Conservation (phyloP, 2,113 vertebrate species). For the Nannobrachium achirus region DNA sequence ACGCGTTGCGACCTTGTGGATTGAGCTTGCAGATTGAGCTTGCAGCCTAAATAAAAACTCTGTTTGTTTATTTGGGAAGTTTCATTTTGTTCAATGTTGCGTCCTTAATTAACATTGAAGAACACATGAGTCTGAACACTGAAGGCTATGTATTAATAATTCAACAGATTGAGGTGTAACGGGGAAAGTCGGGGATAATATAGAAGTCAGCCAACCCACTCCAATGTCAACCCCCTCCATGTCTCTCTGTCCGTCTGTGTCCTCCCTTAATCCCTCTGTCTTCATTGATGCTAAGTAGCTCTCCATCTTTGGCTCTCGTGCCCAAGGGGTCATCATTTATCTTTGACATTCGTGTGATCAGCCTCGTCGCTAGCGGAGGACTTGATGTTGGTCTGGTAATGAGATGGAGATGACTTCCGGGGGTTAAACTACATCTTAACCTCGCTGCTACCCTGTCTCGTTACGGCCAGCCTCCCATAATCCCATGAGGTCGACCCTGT, state of each 20-base stretch:
- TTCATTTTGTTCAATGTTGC: too few species aligned
- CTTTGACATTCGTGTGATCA: conserved; percentile 2
- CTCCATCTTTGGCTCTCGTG: background rate
- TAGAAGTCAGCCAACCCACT: too few species aligned
- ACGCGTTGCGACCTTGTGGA: too few species aligned
- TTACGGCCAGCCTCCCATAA: background rate
- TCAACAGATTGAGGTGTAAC: too few species aligned
- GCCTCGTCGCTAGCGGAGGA: conserved; percentile 49
- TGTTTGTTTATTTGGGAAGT: too few species aligned
- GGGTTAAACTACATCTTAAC: conserved; percentile 42
- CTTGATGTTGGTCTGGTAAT: conserved; percentile 28
- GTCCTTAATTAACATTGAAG: too few species aligned
- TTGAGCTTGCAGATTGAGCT: too few species aligned
- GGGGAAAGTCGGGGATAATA: too few species aligned
- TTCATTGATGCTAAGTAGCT: conserved; percentile 28
- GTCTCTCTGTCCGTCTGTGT: background rate
- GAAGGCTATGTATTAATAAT: too few species aligned
- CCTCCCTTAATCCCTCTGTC: conserved; percentile 2
- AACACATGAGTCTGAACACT: too few species aligned
- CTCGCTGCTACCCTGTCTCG: conserved; percentile 23
- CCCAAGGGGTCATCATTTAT: conserved; percentile 25
- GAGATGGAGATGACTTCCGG: conserved; percentile 31
- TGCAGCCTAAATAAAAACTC: too few species aligned
- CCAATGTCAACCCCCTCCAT: background rate
- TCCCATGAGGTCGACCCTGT: background rate